These are phyloP conservation scores for Rosalia funebris DNA, from an alignment of 2,888 invertebrate species.

Conservation along the genomic window DNA sequence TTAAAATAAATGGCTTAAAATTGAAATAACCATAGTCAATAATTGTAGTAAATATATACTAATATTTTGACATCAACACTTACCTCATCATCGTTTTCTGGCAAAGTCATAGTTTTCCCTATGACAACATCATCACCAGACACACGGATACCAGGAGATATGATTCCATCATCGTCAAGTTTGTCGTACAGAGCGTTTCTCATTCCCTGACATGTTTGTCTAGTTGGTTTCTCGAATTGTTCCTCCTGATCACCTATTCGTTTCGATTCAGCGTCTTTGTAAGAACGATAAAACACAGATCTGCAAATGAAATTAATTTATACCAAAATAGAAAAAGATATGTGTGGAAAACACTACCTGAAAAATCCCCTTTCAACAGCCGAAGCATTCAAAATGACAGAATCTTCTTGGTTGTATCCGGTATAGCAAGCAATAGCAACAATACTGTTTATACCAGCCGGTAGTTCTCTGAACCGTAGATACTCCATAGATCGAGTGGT, in stretches of 20 bases:
- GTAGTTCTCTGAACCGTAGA: constrained; percentile 89
- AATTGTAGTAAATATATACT: too few relatives aligned
- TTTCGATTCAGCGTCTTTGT: constrained; percentile 95
- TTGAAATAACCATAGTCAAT: too few relatives aligned
- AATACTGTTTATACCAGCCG: constrained; percentile 97
- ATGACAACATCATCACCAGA: constrained; percentile 99
- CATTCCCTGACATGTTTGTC: constrained; percentile 96
- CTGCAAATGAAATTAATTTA: too few relatives aligned
- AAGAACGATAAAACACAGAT: constrained; percentile 95
- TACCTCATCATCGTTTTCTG: constrained; percentile 97
- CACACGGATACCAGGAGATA: constrained; percentile 97
- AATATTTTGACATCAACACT: too few relatives aligned
- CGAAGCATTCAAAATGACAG: constrained; percentile 97
- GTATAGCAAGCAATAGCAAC: constrained; percentile 99
- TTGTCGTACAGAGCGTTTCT: constrained; percentile 98
- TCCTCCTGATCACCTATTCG: constrained; percentile 93
- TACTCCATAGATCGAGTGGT: constrained; percentile 99
- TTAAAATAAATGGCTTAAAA: too few relatives aligned
- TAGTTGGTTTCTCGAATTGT: constrained; percentile 96
- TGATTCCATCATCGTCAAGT: constrained; percentile 98
- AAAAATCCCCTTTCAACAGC: constrained; percentile 99
- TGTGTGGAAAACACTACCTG: constrained; percentile 61
- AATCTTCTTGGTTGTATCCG: constrained; percentile 99
- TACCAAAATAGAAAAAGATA: neutral
- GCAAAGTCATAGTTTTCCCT: constrained; percentile 96